phyloP scores from a whole-genome alignment of 2,113 vertebrate genomes.

The Cardinalis cardinalis region DNA sequence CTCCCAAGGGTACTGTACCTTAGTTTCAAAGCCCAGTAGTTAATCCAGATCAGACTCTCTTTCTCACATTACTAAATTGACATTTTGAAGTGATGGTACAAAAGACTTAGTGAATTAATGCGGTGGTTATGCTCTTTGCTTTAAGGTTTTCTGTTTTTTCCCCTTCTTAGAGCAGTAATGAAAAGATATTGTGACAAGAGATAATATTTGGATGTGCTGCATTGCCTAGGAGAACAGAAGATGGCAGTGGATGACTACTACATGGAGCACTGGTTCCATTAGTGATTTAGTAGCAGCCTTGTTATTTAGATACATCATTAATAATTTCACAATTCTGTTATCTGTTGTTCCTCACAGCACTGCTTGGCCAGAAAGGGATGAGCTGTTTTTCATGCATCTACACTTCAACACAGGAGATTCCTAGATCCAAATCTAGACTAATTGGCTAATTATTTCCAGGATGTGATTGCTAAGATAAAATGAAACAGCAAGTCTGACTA shows the following conservation, averaged over 20 bases:
- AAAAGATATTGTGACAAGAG: background rate
- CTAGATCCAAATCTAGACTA: background rate
- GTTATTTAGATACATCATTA: background rate
- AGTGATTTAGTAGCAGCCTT: background rate
- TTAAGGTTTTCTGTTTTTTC: background rate
- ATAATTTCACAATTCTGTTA: background rate
- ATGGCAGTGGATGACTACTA: slow-evolving; percentile 22
- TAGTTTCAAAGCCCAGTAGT: background rate
- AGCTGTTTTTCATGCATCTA: background rate
- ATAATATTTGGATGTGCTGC: background rate
- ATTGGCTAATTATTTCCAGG: background rate
- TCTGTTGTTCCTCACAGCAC: background rate
- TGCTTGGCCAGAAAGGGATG: background rate
- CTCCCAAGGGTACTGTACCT: background rate
- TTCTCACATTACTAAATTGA: background rate
- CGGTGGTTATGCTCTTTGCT: background rate
- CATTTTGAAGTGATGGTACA: background rate
- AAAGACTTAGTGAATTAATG: background rate
- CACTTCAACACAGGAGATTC: background rate
- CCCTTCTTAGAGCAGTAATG: background rate
- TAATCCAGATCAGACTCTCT: background rate
- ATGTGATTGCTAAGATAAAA: background rate
- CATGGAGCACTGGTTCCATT: background rate
- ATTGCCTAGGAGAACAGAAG: slow-evolving; percentile 12
- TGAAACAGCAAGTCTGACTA: background rate